These are phyloP conservation scores for Teleogryllus oceanicus DNA, from an alignment of 2,888 invertebrate species.

Conservation along the genomic window DNA sequence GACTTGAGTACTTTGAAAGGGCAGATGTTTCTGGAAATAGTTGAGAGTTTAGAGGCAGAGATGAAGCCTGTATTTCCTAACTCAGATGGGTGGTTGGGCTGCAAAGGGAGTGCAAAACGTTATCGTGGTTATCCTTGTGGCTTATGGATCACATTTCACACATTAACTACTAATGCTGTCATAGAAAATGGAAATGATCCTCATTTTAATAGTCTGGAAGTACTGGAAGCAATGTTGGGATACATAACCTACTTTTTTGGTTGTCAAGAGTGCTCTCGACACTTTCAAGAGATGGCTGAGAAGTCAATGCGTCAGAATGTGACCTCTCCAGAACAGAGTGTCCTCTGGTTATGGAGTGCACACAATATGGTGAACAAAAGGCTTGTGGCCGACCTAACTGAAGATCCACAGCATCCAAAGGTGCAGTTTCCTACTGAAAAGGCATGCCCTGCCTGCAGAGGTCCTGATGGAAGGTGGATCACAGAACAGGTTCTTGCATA, in stretches of 20 bases:
- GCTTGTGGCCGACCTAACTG: conserved; percentile 78
- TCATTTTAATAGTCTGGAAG: conserved; percentile 51
- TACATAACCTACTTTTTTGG: conserved; percentile 92
- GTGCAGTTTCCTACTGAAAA: conserved; percentile 74
- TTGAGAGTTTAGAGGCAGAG: conserved; percentile 54
- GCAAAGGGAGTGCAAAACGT: conserved; percentile 70
- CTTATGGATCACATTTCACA: conserved; percentile 92
- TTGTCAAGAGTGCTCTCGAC: conserved; percentile 83
- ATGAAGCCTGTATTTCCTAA: conserved; percentile 48
- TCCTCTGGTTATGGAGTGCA: conserved; percentile 90
- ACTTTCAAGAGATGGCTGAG: conserved; percentile 83
- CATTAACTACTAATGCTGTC: conserved; percentile 74
- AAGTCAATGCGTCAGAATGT: conserved; percentile 67
- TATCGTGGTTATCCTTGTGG: conserved; percentile 90
- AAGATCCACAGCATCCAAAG: conserved; percentile 88
- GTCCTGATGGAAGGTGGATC: conserved; percentile 59
- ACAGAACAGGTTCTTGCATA: conserved; percentile 61
- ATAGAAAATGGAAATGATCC: conserved; percentile 43
- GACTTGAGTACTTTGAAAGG: conserved; percentile 56
- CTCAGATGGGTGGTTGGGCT: conserved; percentile 66
- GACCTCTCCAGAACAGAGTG: conserved; percentile 65
- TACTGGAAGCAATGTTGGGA: conserved; percentile 77
- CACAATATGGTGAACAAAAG: conserved; percentile 92
- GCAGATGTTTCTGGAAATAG: conserved; percentile 56
- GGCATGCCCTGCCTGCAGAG: conserved; percentile 67